phyloP scores from a whole-genome alignment of 2,888 invertebrate species.

The Chloromyia formosa region DNA sequence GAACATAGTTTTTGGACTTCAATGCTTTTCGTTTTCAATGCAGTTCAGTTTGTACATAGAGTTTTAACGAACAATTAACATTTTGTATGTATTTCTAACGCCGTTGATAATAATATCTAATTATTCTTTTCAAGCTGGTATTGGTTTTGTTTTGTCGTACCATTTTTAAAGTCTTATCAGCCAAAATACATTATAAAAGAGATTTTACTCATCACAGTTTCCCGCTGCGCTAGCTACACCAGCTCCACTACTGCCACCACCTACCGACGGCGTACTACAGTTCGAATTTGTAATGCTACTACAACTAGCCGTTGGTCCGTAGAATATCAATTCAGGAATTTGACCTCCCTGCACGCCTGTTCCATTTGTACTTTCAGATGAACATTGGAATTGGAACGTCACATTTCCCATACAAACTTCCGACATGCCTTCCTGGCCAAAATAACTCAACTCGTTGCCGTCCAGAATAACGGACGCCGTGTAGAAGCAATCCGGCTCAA shows the following conservation, averaged over 20 bases:
- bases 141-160: background rate
- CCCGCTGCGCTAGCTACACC: conserved; percentile 48
- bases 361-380: conserved; percentile 96
- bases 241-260: background rate
- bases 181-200: conserved; percentile 4
- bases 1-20: background rate
- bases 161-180: background rate
- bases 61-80: too few relatives aligned
- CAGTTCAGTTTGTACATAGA: background rate
- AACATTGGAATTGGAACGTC: conserved; percentile 97
- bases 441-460: conserved; percentile 93
- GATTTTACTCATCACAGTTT: conserved; percentile 52
- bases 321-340: conserved; percentile 96
- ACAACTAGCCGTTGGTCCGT: conserved; percentile 74
- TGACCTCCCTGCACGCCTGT: conserved; percentile 98
- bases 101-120: background rate
- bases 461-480: conserved; percentile 96
- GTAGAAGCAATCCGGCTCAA: conserved; percentile 93
- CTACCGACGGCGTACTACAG: conserved; percentile 57
- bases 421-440: conserved; percentile 96
- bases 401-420: conserved; percentile 93
- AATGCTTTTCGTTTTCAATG: background rate
- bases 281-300: conserved; percentile 60
- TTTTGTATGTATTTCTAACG: background rate
- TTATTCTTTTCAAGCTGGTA: background rate